Evolutionary conservation across 2,113 vertebrate genomes (phyloP).

Genomic region (Callospermophilus lateralis): DNA sequence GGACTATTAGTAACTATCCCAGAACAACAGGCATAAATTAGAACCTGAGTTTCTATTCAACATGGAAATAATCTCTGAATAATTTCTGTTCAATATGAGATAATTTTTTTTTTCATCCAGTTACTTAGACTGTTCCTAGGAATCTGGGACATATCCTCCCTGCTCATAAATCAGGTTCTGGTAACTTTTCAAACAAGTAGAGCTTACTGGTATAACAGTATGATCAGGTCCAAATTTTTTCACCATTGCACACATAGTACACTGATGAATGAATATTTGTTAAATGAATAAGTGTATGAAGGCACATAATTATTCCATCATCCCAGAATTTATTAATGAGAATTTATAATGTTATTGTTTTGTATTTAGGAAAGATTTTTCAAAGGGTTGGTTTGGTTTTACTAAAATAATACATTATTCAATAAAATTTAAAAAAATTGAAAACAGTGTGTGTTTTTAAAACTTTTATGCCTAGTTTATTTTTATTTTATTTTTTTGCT

Average conservation of each 20-base stretch:
- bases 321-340: not conserved
- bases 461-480: too few relatives aligned
- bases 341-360: not conserved
- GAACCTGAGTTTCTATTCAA: not conserved
- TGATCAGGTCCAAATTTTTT: not conserved
- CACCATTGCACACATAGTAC: not conserved
- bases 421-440: not conserved
- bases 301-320: not conserved
- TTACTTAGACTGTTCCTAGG: not conserved
- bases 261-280: not conserved
- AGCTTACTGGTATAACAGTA: not conserved
- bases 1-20: not conserved
- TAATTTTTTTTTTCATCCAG: not conserved
- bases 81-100: not conserved
- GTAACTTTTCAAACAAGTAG: not conserved
- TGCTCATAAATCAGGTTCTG: fast-evolving
- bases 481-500: not conserved
- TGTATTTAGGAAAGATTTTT: not conserved
- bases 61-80: too few relatives aligned
- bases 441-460: too few relatives aligned
- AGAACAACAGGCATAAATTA: not conserved
- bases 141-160: not conserved
- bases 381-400: not conserved
- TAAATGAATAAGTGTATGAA: not conserved
- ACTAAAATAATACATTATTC: not conserved